Evolutionary conservation across 2,797 vertebrate genomes (phyloP).

Genomic region (Scyliorhinus canicula): DNA sequence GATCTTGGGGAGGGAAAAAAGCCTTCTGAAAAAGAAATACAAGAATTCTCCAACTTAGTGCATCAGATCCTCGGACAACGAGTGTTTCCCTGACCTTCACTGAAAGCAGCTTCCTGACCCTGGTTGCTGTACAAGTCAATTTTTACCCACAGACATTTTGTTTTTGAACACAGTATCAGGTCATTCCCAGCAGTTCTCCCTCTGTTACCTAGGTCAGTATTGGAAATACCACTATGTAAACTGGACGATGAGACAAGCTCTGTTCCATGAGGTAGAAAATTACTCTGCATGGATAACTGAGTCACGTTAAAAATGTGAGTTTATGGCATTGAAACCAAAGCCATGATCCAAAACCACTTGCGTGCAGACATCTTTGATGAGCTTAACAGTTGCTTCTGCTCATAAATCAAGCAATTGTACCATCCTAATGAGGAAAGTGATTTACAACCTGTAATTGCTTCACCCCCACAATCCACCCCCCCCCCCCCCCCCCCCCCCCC

Average conservation of each 20-base stretch:
- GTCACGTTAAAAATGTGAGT: slow-evolving; percentile 16
- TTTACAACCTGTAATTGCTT: slow-evolving; percentile 60
- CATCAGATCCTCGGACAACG: background rate
- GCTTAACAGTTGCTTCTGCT: slow-evolving; percentile 55
- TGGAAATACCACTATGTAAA: background rate
- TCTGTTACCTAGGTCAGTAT: background rate
- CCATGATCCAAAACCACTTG: slow-evolving; percentile 45
- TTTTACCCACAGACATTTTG: background rate
- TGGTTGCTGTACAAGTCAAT: background rate
- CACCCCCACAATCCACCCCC: slow-evolving; percentile 40
- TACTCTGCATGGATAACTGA: background rate
- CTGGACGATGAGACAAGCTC: background rate
- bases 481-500: too few species aligned
- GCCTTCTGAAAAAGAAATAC: background rate
- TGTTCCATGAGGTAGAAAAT: background rate
- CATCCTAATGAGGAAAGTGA: slow-evolving; percentile 62
- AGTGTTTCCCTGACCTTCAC: background rate
- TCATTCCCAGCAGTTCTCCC: background rate
- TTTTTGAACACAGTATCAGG: background rate
- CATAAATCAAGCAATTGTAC: slow-evolving; percentile 65
- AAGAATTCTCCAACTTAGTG: background rate
- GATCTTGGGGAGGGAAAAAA: background rate
- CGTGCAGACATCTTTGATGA: slow-evolving; percentile 49
- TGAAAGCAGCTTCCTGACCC: background rate
- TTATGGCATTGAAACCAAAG: slow-evolving; percentile 38